Evolutionary conservation across 2,113 vertebrate species (phyloP).

Genomic region (Colistium nudipinnis): DNA sequence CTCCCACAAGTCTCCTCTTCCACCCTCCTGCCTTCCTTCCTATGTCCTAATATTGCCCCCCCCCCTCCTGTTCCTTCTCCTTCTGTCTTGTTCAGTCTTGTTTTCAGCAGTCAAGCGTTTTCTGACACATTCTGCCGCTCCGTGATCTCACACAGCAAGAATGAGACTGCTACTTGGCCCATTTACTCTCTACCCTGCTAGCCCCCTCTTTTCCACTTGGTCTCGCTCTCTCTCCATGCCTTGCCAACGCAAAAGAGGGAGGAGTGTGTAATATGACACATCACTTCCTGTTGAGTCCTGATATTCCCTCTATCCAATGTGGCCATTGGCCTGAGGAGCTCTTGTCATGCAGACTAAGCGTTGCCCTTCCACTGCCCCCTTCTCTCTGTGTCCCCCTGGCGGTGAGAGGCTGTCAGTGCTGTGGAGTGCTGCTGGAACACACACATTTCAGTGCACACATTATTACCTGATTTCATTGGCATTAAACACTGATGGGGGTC

Average conservation of each 20-base stretch:
- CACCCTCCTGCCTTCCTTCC: conserved; percentile 17
- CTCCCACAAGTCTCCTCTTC: conserved; percentile 28
- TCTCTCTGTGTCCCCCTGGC: conserved; percentile 63
- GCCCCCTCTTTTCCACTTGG: conserved; percentile 44
- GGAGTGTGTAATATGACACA: conserved; percentile 77
- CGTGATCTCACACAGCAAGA: conserved; percentile 76
- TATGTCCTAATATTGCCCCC: too few relatives aligned
- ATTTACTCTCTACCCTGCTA: conserved; percentile 57
- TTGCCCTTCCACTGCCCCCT: conserved; percentile 36
- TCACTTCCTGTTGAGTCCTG: conserved; percentile 76
- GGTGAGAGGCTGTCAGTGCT: conserved; percentile 56
- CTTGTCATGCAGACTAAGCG: conserved; percentile 76
- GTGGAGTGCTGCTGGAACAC: conserved; percentile 10
- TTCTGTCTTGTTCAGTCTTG: conserved; percentile 49
- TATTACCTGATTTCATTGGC: conserved; percentile 7
- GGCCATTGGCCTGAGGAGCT: conserved; percentile 67
- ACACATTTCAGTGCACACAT: neutral
- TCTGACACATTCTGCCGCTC: conserved; percentile 63
- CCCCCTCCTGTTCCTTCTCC: too few relatives aligned
- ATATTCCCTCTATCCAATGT: conserved; percentile 58
- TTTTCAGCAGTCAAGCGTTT: conserved; percentile 56
- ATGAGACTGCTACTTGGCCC: conserved; percentile 70
- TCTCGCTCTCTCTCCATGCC: conserved; percentile 21
- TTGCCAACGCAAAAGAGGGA: conserved; percentile 60
- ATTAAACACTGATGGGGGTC: neutral